Base-by-base conservation (phyloP, 2,797 vertebrate species). In the Periparus ater region DNA sequence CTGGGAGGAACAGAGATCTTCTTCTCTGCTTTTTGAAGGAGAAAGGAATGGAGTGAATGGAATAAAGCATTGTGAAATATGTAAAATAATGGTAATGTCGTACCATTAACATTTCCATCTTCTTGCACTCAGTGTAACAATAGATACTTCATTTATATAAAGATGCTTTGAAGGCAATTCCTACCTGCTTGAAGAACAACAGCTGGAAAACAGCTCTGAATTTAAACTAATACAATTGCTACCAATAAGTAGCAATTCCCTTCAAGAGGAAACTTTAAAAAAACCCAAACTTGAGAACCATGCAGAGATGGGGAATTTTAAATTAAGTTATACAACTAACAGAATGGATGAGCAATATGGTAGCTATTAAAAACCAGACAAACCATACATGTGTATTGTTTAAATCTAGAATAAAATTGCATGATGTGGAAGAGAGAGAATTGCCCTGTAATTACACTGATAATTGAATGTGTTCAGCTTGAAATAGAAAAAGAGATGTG, bases 351-450 rank as follows among this genome's bases (percentile, higher is more conserved):
- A 86, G 54, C 73, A 95, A 94, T 95, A 45, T 92, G 93, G 70
- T 89, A 95, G 51, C 61, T 85, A 95, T 95, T 96, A 91, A 95
- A 94, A 95, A 88, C 13, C 72, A 96, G 88, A 78, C 50, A 93
- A 95, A 85, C 47, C 25, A 58, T 89, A 83, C 73, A 78, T 89
- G 36, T 68, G 27, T 85, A 91, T 93, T 95, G 94, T 93, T 96
- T 58, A 88, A 83, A 92, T 72, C 72, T 72, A 80, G 92, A 94
- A 93, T 89, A 83, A 88, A 92, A 91, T 92, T 3, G 1, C 58
- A 75, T 90, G 61, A 85, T 73, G 85, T 72, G 71, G 63, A 93
- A 85, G 47, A 77, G 55, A 86, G 57, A 88, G 68, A 83, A 80
- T 58, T 95, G n/a, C 68, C 50, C 76, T 91, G 57, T 93, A 92